Evolutionary conservation across 2,888 invertebrate species (phyloP), one percentile per base, ranked within the genome.

Genomic region (Phalera bucephala): DNA sequence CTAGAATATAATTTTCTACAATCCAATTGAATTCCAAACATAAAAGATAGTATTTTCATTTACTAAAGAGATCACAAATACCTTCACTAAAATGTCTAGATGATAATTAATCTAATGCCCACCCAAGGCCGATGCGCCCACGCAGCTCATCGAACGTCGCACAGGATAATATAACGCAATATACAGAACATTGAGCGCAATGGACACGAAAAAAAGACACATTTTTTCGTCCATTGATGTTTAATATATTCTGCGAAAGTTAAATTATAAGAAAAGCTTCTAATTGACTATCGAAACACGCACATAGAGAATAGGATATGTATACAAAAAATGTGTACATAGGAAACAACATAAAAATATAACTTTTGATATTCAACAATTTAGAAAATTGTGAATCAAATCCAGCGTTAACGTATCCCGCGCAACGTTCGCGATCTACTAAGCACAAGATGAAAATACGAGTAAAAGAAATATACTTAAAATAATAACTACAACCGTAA

Each of bases 401-500:
- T 19, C 15, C 14, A 1, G 36, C 33, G 51, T 61, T 48, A 37
- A 46, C 56, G 40, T 67, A 55, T 52, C 57, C 58, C 42, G 52
- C 51, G 64, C 63, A 71, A 72, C 68, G 68, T 60, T 65, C 62
- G 57, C 32, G 29, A 37, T 31, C 46, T 47, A 58, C 43, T 47
- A 53, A 49, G 10, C 26, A 47, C 46, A 38, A 41, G 43, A 45
- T 38, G 30, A 25, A 52, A 44, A 49, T 37, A 53, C 59, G 49
- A 53, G 46, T 49, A 53, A 63, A 52, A 61, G 64, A 59, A 54
- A 62, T n/a, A n/a, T 59, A 53, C 47, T 60, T 61, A 63, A 60
- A 58, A 53, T 55, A 63, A 67, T 42, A 43, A 53, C 59, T 58
- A 76, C 64, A 79, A 71, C 69, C 70, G 46, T 70, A 64, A 59